Evolutionary conservation across 2,888 invertebrate genomes (phyloP).

Genomic region (Philereme transversata): DNA sequence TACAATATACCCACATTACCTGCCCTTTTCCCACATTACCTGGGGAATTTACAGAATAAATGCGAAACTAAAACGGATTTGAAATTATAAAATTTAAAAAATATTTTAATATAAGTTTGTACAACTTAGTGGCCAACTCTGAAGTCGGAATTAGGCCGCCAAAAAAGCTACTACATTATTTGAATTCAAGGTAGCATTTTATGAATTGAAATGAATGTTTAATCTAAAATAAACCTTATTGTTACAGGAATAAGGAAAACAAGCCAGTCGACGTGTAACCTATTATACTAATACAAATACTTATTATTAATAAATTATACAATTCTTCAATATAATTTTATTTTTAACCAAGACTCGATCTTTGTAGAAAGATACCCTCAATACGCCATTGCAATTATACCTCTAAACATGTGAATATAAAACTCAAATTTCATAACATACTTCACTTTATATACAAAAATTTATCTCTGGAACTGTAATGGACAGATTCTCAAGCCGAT

Average conservation of each 20-base stretch:
- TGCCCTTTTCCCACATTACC: no score
- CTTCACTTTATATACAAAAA: neutral
- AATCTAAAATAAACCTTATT: neutral
- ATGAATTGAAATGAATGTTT: no score
- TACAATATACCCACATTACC: no score
- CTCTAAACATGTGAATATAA: neutral
- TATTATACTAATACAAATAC: slow-evolving; percentile 15
- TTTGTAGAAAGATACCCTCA: slow-evolving; percentile 7
- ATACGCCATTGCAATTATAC: slow-evolving; percentile 26
- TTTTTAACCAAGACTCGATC: slow-evolving; percentile 20
- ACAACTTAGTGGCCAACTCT: no score
- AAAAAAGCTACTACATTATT: no score
- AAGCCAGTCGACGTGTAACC: slow-evolving; percentile 53
- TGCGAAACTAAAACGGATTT: neutral
- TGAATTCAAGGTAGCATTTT: no score
- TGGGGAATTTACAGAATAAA: slow-evolving; percentile 5
- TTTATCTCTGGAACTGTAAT: slow-evolving; percentile 75
- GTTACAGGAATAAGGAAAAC: slow-evolving; percentile 54
- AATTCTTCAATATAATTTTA: slow-evolving; percentile 20
- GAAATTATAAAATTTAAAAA: no score
- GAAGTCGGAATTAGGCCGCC: no score
- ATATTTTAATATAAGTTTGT: no score
- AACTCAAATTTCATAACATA: neutral
- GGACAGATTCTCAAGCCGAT: slow-evolving; percentile 93
- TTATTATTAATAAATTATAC: slow-evolving; percentile 27